A percentile compares a stretch with the other conserved stretches of the same genome.
phyloP scores from a whole-genome alignment of 1,140 invertebrate genomes.

The Plodia interpunctella region DNA sequence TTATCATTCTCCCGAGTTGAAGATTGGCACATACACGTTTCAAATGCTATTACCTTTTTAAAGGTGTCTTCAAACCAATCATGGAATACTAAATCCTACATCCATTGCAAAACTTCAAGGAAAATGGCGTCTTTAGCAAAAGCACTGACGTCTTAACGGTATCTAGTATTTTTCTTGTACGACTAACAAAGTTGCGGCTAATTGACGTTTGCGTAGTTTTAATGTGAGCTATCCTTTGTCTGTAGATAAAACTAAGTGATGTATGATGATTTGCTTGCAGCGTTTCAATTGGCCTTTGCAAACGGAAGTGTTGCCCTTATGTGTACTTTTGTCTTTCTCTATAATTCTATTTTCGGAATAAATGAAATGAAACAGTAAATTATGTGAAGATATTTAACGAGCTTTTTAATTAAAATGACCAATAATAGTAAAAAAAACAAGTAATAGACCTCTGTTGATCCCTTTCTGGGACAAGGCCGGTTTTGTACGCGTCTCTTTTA shows the following conservation, averaged over 20 bases:
- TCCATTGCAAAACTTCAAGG: background rate
- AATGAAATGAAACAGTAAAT: background rate
- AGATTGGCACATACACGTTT: background rate
- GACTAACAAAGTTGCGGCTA: too few species aligned
- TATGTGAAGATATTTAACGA: background rate
- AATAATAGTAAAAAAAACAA: too few species aligned
- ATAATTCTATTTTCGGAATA: background rate
- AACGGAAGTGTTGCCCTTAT: background rate
- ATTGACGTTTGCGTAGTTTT: too few species aligned
- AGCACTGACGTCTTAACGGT: background rate
- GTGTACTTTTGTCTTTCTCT: background rate
- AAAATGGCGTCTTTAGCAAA: background rate
- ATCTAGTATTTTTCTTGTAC: background rate
- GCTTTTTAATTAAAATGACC: too few species aligned
- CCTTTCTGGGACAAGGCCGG: too few species aligned
- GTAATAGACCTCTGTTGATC: too few species aligned
- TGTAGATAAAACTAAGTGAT: too few species aligned
- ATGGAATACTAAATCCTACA: background rate
- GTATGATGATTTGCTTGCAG: too few species aligned
- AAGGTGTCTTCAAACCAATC: background rate
- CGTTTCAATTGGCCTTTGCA: too few species aligned
- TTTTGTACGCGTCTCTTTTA: too few species aligned
- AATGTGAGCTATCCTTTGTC: too few species aligned
- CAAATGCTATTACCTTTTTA: background rate
- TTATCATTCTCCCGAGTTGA: background rate